Base-by-base conservation (phyloP, 2,797 vertebrate genomes). In the Etheostoma nigrum region DNA sequence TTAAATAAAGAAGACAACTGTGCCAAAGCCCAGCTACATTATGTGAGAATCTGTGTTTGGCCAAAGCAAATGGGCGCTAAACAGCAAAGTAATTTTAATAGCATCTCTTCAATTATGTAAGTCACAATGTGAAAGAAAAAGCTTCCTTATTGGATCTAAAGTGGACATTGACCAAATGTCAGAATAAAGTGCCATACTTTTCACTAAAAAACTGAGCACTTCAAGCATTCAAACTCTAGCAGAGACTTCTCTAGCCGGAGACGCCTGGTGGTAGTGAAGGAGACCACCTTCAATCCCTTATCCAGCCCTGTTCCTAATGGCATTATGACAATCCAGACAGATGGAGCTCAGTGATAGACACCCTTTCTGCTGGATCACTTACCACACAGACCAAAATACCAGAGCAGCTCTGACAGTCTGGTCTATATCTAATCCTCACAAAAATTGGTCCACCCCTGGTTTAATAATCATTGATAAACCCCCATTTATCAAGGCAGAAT, bases 301-400 rank as follows among this genome's bases (percentile, higher is more conserved):
- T 81, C 85, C 92, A 92, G 90, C 91, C 72, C 27, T 84, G 85
- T 91, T 86, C 85, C 78, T 74, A 85, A 85, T 78, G 75, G 86
- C 84, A 81, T 76, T 72, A 54, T 79, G 87, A 85, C 64, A 79
- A 65, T 76, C 66, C 69, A 69, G 84, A 89, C 87, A 85, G 76
- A 78, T 70, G 49, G 81, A 61, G 74, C 84, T 85, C 81, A 36
- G 81, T 67, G 44, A 48, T 63, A 67, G 21, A 73, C 62, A 70
- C 47, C 18, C 18, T 60, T 78, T 82, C 79, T 92, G 91, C 67
- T 79, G 62, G 73, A 91, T 86, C 88, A 87, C 81, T 90, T 87
- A 66, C 5, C 19, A 52, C 59, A 67, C 73, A 71, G 63, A 82
- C 23, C 3, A 14, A 70, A 67, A 81, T 51, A 78, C 47, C 78